Base-by-base conservation (phyloP, 2,113 vertebrate genomes). In the Psophia crepitans region DNA sequence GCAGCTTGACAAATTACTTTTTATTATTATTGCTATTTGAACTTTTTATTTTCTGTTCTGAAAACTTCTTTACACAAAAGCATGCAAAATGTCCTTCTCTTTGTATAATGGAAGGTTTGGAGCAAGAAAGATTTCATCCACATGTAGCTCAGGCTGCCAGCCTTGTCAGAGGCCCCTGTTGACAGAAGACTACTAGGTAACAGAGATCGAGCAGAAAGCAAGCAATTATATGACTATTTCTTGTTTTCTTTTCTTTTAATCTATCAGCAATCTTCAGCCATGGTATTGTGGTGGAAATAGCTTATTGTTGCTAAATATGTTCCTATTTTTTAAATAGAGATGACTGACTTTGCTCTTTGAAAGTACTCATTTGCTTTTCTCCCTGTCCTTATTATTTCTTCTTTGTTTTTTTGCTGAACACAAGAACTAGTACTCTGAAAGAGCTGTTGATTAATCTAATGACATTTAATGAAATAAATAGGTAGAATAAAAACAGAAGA, bases 401-500 rank as follows among this genome's bases (percentile, higher is more conserved):
- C 51, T 53, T 53, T 53, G 49, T 79, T 82, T 82, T 54, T 64
- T 58, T 16, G 2, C 58, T 41, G 66, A 97, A 89, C 18, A 75
- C 33, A 68, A 65, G 75, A 96, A 93, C 90, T 81, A 87, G 79
- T 93, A 78, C 37, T 84, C 49, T 77, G 56, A 56, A 92, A 90
- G 89, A 93, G 46, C 20, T 92, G 80, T 54, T 48, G 84, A 93
- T 77, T 60, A 87, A 78, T 37, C 35, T 69, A 85, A 90, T 49
- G 65, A 27, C 11, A 80, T 95, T 92, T 97, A 58, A 87, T 28
- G 79, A 95, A 39, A 89, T 64, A 78, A 94, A 92, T 32, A 96
- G 33, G 56, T 85, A 28, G 76, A 58, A 79, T 58, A 39, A 44
- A 69, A 54, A 71, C 23, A 86, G 93, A 76, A 69, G 68, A 79